These are phyloP conservation scores for Troides oblongomaculatus DNA, from an alignment of 2,888 invertebrate genomes.

Conservation along the genomic window DNA sequence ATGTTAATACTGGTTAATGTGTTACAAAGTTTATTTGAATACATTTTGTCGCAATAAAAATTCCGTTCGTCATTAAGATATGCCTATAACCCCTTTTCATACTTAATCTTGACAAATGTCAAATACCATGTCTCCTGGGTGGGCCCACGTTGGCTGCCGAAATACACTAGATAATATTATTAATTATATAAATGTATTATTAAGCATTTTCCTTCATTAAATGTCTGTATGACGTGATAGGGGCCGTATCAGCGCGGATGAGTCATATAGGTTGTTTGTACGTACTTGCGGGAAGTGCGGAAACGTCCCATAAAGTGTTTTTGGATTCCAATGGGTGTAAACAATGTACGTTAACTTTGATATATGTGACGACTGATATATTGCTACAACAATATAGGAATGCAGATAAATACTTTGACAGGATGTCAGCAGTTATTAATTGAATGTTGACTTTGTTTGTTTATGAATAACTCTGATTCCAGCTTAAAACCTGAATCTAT, in stretches of 20 bases:
- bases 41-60: slow-evolving; percentile 19
- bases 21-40: slow-evolving; percentile 20
- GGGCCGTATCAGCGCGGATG: slow-evolving; percentile 69
- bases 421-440: slow-evolving; percentile 45
- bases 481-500: slow-evolving; percentile 97
- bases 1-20: slow-evolving; percentile 31
- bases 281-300: slow-evolving; percentile 60
- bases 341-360: slow-evolving; percentile 51
- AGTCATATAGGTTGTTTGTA: slow-evolving; percentile 70
- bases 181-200: slow-evolving; percentile 34
- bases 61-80: slow-evolving; percentile 34
- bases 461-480: slow-evolving; percentile 58
- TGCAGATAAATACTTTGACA: slow-evolving; percentile 35
- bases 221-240: slow-evolving; percentile 59
- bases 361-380: slow-evolving; percentile 33
- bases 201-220: slow-evolving; percentile 47
- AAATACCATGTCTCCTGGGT: slow-evolving; percentile 61
- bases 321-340: slow-evolving; percentile 61
- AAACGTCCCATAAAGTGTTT: slow-evolving; percentile 68
- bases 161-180: slow-evolving; percentile 34
- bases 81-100: slow-evolving; percentile 66
- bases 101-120: slow-evolving; percentile 69
- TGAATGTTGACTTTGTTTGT: slow-evolving; percentile 27
- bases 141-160: slow-evolving; percentile 75
- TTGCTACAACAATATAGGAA: slow-evolving; percentile 33